A percentile compares a stretch with the other conserved stretches of the same genome.
Conservation (phyloP, 2,113 vertebrate species). For the Dasyprocta punctata region DNA sequence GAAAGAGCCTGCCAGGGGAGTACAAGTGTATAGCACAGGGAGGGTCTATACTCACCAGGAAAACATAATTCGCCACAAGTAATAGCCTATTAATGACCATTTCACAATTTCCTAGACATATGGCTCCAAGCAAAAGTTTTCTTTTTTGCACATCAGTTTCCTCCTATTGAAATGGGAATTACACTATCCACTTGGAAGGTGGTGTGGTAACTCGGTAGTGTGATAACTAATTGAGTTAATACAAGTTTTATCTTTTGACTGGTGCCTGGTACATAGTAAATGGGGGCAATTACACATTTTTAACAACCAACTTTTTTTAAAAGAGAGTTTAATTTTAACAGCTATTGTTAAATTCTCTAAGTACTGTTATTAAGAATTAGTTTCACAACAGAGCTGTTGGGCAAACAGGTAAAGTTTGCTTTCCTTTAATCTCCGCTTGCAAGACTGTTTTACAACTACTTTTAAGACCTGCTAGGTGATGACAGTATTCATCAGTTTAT, state of each 20-base stretch:
- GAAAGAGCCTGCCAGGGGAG: background rate
- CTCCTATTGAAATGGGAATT: background rate
- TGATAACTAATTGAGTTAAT: background rate
- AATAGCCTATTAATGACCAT: background rate
- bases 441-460: background rate
- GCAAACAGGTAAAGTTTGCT: slow-evolving; percentile 3
- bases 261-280: background rate
- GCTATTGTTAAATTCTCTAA: background rate
- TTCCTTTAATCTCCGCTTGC: background rate
- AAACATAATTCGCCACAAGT: background rate
- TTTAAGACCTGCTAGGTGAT: background rate
- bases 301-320: background rate
- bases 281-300: background rate
- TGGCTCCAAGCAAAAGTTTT: background rate
- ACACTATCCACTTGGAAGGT: background rate
- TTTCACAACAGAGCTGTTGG: background rate
- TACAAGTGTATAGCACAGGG: no score
- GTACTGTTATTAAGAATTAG: background rate
- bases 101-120: background rate
- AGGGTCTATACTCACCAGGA: background rate
- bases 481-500: background rate
- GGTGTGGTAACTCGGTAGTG: background rate
- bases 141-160: background rate
- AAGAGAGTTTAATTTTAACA: background rate
- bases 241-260: background rate